Conservation (phyloP, 2,113 vertebrate genomes). For the rabbit (Oryctolagus cuniculus) region mOryCun1.1 NC_091435.1:140081001-140081500, state of each 20-base stretch:
- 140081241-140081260: neutral
- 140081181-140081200: constrained; percentile 9
- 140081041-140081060: neutral
- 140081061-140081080: neutral
- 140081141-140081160: neutral
- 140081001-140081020: neutral
- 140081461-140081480: no score
- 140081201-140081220: neutral
- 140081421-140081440: no score
- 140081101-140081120: neutral
- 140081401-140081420: neutral
- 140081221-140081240: neutral
- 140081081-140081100: neutral
- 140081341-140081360: neutral
- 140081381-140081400: constrained; percentile 11
- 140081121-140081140: neutral
- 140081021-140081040: neutral
- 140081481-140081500: no score
- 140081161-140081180: neutral
- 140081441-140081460: no score
- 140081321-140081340: neutral
- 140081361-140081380: neutral
- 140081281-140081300: neutral
- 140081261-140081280: neutral
- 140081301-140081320: constrained; percentile 4